Conservation (phyloP, 2,888 invertebrate genomes). For the Tenthredo livida region DNA sequence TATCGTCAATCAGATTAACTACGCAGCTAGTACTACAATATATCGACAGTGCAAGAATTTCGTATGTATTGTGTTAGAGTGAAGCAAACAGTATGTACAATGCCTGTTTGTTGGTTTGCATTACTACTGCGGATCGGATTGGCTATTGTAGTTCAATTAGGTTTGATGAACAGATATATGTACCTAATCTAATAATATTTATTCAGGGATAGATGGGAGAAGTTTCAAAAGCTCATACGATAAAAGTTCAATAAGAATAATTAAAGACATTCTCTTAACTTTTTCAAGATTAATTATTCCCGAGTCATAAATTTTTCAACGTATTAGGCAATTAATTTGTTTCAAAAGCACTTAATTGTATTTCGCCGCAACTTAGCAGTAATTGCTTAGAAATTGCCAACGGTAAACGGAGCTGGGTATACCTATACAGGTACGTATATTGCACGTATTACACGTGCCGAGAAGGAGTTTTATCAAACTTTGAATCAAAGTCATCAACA, state of each 20-base stretch:
- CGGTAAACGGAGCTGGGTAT: neutral
- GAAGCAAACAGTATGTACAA: neutral
- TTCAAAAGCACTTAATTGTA: neutral
- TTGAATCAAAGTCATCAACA: no score
- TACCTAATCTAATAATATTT: neutral
- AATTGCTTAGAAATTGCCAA: constrained; percentile 7
- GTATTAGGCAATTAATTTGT: constrained; percentile 1
- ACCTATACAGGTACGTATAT: neutral
- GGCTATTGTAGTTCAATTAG: neutral
- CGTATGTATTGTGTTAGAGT: neutral
- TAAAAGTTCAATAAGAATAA: neutral
- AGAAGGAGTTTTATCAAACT: neutral
- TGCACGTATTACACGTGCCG: neutral
- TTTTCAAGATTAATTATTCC: neutral
- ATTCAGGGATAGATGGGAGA: neutral
- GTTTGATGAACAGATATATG: neutral
- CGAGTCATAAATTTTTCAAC: neutral
- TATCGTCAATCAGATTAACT: neutral
- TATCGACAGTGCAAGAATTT: neutral
- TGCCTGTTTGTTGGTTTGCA: neutral
- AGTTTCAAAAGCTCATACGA: neutral
- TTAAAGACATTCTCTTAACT: neutral
- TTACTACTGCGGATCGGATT: no score
- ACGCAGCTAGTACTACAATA: neutral
- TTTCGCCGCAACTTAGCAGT: neutral